A percentile compares a stretch with the other conserved stretches of the same genome.
These are phyloP conservation scores for Babyrousa celebensis DNA, from an alignment of 2,797 vertebrate genomes.

Conservation along the genomic window DNA sequence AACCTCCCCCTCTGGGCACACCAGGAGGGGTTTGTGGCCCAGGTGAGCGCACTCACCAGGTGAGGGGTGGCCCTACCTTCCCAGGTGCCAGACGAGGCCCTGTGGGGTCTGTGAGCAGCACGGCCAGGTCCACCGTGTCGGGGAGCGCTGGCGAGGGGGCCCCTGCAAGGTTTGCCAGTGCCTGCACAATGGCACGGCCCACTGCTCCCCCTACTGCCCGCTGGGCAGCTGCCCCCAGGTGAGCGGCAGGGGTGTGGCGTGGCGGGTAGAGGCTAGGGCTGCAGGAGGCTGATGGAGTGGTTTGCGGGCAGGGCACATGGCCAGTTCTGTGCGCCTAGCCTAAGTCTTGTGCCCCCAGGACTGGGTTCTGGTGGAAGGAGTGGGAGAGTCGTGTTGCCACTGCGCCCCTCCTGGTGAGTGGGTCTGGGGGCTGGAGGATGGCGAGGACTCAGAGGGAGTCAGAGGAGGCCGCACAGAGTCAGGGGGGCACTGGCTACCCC, in stretches of 20 bases:
- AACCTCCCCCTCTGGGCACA: background rate
- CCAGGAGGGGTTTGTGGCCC: background rate
- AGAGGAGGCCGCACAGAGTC: background rate
- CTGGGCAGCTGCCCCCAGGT: conserved; percentile 93
- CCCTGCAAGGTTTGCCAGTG: conserved; percentile 95
- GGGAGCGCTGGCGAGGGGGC: conserved; percentile 93
- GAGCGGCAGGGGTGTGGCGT: conserved; percentile 22
- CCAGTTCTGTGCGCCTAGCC: rapidly evolving
- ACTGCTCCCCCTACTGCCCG: conserved; percentile 93
- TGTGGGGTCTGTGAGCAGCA: conserved; percentile 93
- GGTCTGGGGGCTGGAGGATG: background rate
- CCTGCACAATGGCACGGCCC: conserved; percentile 89
- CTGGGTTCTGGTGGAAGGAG: conserved; percentile 91
- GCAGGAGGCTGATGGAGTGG: background rate
- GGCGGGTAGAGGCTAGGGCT: background rate
- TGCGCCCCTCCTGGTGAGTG: conserved; percentile 92
- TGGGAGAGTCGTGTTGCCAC: conserved; percentile 92
- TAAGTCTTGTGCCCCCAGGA: conserved; percentile 88
- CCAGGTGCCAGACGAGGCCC: conserved; percentile 94
- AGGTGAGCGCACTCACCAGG: background rate
- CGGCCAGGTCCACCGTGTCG: conserved; percentile 88
- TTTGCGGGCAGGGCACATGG: background rate
- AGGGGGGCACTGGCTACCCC: background rate
- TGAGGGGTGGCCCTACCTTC: rapidly evolving
- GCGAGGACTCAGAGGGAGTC: background rate